These are phyloP conservation scores for Temnothorax ravouxi DNA, from an alignment of 2,888 invertebrate genomes.

Conservation along the genomic window DNA sequence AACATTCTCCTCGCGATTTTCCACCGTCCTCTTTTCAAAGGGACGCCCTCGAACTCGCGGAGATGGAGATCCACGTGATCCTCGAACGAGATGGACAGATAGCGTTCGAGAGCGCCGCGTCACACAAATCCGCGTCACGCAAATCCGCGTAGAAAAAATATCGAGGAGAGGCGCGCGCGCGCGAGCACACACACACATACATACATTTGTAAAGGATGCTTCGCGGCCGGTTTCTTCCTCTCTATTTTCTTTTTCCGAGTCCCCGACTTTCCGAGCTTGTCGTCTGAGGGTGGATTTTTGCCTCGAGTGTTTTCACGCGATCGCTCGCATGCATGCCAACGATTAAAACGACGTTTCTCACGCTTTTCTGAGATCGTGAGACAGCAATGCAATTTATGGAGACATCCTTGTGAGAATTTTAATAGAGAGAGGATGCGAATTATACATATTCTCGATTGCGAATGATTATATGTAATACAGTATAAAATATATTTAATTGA, in stretches of 20 bases:
- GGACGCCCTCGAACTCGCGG: background rate
- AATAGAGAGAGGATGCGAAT: background rate
- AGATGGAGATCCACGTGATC: slow-evolving; percentile 19
- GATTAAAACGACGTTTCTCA: slow-evolving; percentile 39
- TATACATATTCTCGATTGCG: background rate
- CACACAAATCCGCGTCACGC: slow-evolving; percentile 10
- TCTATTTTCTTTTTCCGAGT: slow-evolving; percentile 9
- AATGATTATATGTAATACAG: background rate
- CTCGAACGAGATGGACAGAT: background rate
- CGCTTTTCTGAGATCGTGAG: background rate
- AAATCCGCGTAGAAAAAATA: slow-evolving; percentile 28
- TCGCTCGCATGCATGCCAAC: background rate
- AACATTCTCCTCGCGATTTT: background rate
- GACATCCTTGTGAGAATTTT: background rate
- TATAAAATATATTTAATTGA: background rate
- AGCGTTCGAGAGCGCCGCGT: slow-evolving; percentile 8
- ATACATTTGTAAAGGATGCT: background rate
- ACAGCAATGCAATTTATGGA: background rate
- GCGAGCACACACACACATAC: too few species aligned
- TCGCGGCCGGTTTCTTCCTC: background rate
- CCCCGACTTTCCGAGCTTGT: background rate
- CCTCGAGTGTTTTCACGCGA: slow-evolving; percentile 21
- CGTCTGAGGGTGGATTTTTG: slow-evolving; percentile 14
- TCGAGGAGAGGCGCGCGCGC: background rate
- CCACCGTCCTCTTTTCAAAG: background rate